Percentiles rank a stretch among this genome's conserved stretches.
phyloP scores from a whole-genome alignment of 2,888 invertebrate species.

The Trissolcus japonicus region DNA sequence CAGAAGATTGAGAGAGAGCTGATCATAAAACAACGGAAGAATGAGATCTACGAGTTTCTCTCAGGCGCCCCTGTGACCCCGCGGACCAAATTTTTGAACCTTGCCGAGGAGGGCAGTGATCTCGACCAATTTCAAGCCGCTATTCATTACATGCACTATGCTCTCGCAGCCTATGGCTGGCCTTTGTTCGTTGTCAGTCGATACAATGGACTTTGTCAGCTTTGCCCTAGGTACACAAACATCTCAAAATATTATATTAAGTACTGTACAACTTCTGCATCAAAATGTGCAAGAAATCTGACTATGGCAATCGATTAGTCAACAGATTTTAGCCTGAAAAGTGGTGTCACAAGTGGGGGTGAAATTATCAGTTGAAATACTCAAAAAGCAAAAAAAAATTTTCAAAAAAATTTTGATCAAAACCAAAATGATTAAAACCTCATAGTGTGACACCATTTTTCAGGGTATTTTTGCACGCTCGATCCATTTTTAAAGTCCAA shows the following conservation, averaged over 20 bases:
- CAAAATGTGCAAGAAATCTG: too few relatives aligned
- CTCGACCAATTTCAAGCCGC: constrained; percentile 84
- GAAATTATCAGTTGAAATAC: background rate
- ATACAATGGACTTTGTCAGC: constrained; percentile 83
- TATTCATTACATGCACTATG: constrained; percentile 90
- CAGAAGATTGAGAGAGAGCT: constrained; percentile 87
- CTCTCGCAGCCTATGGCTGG: constrained; percentile 92
- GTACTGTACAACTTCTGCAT: too few relatives aligned
- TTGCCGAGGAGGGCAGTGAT: constrained; percentile 83
- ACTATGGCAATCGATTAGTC: too few relatives aligned
- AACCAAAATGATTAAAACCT: too few relatives aligned
- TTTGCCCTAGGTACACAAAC: constrained; percentile 80
- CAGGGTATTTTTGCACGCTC: too few relatives aligned
- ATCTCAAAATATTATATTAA: background rate
- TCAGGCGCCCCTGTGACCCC: constrained; percentile 91
- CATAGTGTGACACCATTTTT: too few relatives aligned
- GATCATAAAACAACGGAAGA: constrained; percentile 85
- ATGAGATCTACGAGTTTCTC: constrained; percentile 90
- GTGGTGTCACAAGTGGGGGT: background rate
- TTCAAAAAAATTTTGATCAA: background rate
- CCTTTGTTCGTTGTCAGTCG: constrained; percentile 88
- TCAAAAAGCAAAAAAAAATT: background rate
- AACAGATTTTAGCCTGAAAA: too few relatives aligned
- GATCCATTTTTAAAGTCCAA: too few relatives aligned
- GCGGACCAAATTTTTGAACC: constrained; percentile 86